Percentiles rank a stretch among this genome's conserved stretches.
These are phyloP conservation scores for Acleris sparsana DNA, from an alignment of 2,888 invertebrate species.

Conservation along the genomic window DNA sequence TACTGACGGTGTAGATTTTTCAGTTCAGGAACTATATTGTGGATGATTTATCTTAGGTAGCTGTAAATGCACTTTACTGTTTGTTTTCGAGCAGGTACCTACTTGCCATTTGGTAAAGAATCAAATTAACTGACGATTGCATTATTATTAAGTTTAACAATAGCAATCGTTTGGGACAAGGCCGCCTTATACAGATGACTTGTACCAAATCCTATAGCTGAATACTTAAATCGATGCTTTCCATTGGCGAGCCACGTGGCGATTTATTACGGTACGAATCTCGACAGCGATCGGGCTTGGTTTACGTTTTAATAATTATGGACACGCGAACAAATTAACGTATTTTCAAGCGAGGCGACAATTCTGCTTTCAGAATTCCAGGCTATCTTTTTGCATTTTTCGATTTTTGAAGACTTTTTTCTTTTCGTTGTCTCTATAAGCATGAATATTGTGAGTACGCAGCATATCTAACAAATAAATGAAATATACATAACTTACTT, in stretches of 20 bases:
- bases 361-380: constrained; percentile 26
- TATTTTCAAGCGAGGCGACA: constrained; percentile 39
- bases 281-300: constrained; percentile 47
- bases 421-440: neutral
- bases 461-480: too few species aligned
- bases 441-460: too few species aligned
- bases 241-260: constrained; percentile 46
- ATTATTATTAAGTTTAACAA: too few species aligned
- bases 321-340: constrained; percentile 57
- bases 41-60: too few species aligned
- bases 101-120: too few species aligned
- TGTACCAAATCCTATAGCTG: constrained; percentile 33
- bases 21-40: too few species aligned
- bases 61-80: too few species aligned
- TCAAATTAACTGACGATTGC: too few species aligned
- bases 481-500: too few species aligned
- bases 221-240: constrained; percentile 50
- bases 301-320: constrained; percentile 54
- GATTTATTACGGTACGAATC: constrained; percentile 52
- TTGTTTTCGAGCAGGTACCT: too few species aligned
- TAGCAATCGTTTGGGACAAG: neutral
- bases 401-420: neutral
- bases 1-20: too few species aligned
- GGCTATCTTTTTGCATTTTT: constrained; percentile 15
- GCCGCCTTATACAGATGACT: neutral